Evolutionary conservation across 2,113 vertebrate genomes (phyloP), one percentile per base, ranked within the genome.

Genomic region (Engystomops pustulosus): DNA sequence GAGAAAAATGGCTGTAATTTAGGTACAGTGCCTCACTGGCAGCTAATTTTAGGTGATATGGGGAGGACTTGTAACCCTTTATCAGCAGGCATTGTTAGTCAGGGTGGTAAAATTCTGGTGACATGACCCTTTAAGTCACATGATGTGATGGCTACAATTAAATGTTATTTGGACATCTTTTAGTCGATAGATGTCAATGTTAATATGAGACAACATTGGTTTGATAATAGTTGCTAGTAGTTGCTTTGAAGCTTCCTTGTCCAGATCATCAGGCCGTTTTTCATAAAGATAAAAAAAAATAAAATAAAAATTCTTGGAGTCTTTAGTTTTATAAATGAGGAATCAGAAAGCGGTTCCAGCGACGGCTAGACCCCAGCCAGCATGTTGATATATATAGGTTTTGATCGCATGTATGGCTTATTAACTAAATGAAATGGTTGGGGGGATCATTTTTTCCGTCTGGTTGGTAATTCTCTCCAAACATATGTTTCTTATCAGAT

Each of bases 401-500:
- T 49, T 47, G 41, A 47, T 74, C 5, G 11, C 14, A 30, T 23
- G 14, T 74, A 30, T 18, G 23, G 3, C 8, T 74, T 74, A 45
- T 44, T 23, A 72, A 72, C 20, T 8, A 45, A 45, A 25, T 25
- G 12, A 6, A 27, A 72, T 45, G 41, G 69, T 72, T 45, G 49
- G 17, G 23, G 23, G 30, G 49, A 77, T 53, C 32, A 77, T 20
- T 77, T 77, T 45, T 45, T 77, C 71, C 74, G 18, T 36, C 32
- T 77, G 49, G 51, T 55, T 12, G 47, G 47, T n/a, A 36, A 53
- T 55, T 77, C 32, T 55, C 49, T 58, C 51, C 10, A 36, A 38
- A 55, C 74, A 77, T 77, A 34, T 77, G 74, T 77, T 77, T 55
- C 74, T 38, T 77, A 55, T 77, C 51, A 77, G 74, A 77, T 77